Conservation (phyloP, 1,140 invertebrate species). For the Portunus trituberculatus region DNA sequence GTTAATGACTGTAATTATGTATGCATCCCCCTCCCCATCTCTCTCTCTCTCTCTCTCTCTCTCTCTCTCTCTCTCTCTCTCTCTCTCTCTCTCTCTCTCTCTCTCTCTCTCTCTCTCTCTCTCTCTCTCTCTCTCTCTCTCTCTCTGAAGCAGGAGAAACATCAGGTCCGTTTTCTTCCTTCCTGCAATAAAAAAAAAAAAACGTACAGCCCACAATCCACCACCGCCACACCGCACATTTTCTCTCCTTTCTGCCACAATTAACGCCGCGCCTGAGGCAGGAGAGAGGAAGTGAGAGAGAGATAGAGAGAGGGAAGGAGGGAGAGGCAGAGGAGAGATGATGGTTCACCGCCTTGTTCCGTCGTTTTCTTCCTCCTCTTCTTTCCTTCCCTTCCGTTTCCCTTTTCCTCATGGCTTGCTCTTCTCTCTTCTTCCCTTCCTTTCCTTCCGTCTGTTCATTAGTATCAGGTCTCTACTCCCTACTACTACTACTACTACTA, state of each 20-base stretch:
- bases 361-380: background rate
- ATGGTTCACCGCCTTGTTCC: no score
- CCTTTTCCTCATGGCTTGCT: background rate
- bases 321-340: background rate
- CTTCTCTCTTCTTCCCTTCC: background rate
- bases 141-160: no score
- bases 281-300: background rate
- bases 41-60: constrained; percentile 41
- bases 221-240: background rate
- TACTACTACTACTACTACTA: no score
- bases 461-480: no score
- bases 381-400: background rate
- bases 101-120: no score
- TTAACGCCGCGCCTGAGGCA: no score
- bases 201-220: background rate
- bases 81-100: background rate
- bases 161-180: no score
- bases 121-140: no score
- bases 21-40: background rate
- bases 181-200: no score
- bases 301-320: background rate
- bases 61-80: constrained; percentile 16
- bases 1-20: constrained; percentile 15
- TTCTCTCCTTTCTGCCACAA: background rate
- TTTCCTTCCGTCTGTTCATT: background rate